Evolutionary conservation across 2,888 invertebrate genomes (phyloP), one percentile per base, ranked within the genome.

Genomic region (Plebejus argus): DNA sequence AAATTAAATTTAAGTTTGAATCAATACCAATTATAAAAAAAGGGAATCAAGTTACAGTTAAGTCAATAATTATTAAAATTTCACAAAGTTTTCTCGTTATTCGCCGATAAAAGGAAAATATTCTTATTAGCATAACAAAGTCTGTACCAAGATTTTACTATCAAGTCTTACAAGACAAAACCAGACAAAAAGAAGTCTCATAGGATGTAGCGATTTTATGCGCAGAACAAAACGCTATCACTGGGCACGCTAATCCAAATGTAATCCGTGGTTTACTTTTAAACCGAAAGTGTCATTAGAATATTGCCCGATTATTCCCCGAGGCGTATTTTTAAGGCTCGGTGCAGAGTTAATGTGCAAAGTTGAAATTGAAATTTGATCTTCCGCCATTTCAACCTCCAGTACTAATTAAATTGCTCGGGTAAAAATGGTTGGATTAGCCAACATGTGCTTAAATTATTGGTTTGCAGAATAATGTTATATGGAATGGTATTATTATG

Each of bases 281-380:
- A 78, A 78, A 81, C 79, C 81, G 79, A 81, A 81, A 83, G 82
- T 83, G 82, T 83, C 84, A 82, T 84, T 84, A 84, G 82, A 81
- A 82, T 82, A 82, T 82, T 79, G 82, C 80, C 79, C 82, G 82
- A 83, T 83, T 79, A 81, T 83, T 89, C 89, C 90, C 89, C 76
- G 85, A 84, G 88, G 91, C 86, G 86, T 88, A 88, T 90, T 91
- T 91, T 89, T 90, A 88, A 85, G 85, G 87, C 87, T 87, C 85
- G 86, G 80, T 81, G 80, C 82, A 83, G 85, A 82, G 83, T 87
- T 91, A 91, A 92, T 91, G 91, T 83, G 84, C 79, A 85, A 92
- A 92, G 86, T 92, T 92, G 85, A 86, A 90, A 92, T 91, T 92
- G 92, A 91, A 92, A 92, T 92, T 91, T 91, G 92, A 92, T 92